Evolutionary conservation across 2,888 invertebrate genomes (phyloP).

Genomic region (Drosophila austrosaltans): DNA sequence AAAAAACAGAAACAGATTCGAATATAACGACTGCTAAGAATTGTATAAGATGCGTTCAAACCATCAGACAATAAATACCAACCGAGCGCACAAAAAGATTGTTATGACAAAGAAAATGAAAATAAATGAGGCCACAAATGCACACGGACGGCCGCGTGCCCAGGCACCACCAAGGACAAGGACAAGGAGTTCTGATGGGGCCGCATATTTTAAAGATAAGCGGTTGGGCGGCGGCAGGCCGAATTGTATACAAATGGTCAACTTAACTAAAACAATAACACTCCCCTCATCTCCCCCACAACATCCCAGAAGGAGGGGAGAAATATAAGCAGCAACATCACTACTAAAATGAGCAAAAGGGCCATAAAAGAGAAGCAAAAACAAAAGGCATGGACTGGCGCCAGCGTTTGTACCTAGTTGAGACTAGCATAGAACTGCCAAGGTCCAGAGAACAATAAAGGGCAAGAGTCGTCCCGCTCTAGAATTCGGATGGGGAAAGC

Average conservation of each 20-base stretch:
- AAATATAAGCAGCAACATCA: slow-evolving; percentile 35
- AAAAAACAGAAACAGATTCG: slow-evolving; percentile 52
- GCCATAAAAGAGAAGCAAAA: slow-evolving; percentile 56
- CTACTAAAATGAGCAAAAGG: slow-evolving; percentile 58
- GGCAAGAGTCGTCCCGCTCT: slow-evolving; percentile 27
- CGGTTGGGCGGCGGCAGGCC: slow-evolving; percentile 51
- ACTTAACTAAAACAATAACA: slow-evolving; percentile 75
- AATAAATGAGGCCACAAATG: slow-evolving; percentile 78
- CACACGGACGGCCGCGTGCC: slow-evolving; percentile 26
- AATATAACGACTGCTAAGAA: slow-evolving; percentile 25
- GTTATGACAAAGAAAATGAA: slow-evolving; percentile 77
- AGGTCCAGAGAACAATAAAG: slow-evolving; percentile 35
- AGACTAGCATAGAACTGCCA: neutral
- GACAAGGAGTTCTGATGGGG: slow-evolving; percentile 8
- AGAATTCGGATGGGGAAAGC: slow-evolving; percentile 37
- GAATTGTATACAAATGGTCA: slow-evolving; percentile 80
- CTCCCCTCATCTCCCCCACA: neutral
- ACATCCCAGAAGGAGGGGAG: neutral
- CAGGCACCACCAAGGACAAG: slow-evolving; percentile 10
- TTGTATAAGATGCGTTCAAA: slow-evolving; percentile 17
- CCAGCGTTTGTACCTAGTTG: slow-evolving; percentile 33
- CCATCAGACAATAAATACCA: slow-evolving; percentile 40
- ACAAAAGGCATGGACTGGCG: slow-evolving; percentile 54
- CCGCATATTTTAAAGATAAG: slow-evolving; percentile 64
- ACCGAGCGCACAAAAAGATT: slow-evolving; percentile 49